A percentile compares a stretch with the other conserved stretches of the same genome.
Conservation (phyloP, 1,140 invertebrate species). For the Drosophila fuyamai region DNA sequence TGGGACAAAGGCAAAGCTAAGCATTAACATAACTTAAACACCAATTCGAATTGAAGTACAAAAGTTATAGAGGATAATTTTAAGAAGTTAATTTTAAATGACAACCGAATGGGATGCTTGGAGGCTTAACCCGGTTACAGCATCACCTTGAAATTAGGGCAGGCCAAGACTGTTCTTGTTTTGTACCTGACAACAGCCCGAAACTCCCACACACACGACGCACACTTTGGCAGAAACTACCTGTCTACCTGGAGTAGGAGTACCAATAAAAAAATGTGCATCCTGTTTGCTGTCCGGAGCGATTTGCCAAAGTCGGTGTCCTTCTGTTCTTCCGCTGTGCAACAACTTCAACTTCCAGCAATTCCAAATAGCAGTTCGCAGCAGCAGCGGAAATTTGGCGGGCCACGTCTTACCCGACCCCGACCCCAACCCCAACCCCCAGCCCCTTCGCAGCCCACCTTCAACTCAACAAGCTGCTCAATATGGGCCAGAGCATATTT, state of each 20-base stretch:
- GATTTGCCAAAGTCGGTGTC: constrained; percentile 57
- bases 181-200: constrained; percentile 25
- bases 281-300: constrained; percentile 57
- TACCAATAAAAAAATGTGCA: constrained; percentile 47
- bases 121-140: constrained; percentile 9
- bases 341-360: constrained; percentile 35
- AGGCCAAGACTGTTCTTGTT: constrained; percentile 31
- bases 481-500: constrained; percentile 41
- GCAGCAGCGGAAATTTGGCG: constrained; percentile 15
- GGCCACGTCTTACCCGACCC: constrained; percentile 23
- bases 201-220: constrained; percentile 1
- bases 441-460: background rate
- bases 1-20: no score
- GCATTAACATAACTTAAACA: no score
- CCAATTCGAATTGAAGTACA: no score
- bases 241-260: constrained; percentile 50
- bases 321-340: constrained; percentile 75
- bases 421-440: background rate
- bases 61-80: no score
- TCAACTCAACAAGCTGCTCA: constrained; percentile 6
- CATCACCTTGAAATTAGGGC: constrained; percentile 36
- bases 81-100: background rate
- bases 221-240: constrained; percentile 1
- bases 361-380: constrained; percentile 1
- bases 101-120: background rate